phyloP scores from a whole-genome alignment of 1,140 invertebrate genomes.

The Ruditapes philippinarum region DNA sequence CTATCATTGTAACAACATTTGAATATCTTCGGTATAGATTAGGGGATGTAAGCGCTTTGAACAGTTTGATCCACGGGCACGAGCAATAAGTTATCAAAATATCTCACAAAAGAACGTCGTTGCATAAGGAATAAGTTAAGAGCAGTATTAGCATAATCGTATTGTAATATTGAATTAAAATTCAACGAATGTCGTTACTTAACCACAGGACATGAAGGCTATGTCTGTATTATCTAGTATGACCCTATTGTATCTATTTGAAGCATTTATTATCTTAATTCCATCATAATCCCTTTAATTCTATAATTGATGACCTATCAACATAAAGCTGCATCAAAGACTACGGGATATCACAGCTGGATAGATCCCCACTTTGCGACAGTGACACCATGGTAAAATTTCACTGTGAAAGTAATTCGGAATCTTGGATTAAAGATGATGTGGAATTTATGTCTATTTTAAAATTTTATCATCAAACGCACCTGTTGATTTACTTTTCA shows the following conservation, averaged over 20 bases:
- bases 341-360: not conserved
- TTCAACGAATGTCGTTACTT: not conserved
- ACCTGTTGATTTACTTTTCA: conserved; percentile 16
- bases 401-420: not conserved
- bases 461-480: conserved; percentile 9
- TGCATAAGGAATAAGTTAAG: too few relatives aligned
- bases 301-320: conserved; percentile 36
- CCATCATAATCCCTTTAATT: not conserved
- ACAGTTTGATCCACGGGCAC: too few relatives aligned
- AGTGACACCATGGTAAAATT: conserved; percentile 4
- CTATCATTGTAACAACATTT: too few relatives aligned
- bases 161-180: too few relatives aligned
- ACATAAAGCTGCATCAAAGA: not conserved
- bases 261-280: not conserved
- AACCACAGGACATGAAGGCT: not conserved
- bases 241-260: not conserved
- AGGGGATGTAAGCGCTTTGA: too few relatives aligned
- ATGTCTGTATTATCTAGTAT: not conserved
- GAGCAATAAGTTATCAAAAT: too few relatives aligned
- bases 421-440: not conserved
- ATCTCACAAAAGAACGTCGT: too few relatives aligned
- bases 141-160: too few relatives aligned
- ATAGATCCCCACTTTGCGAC: conserved; percentile 1
- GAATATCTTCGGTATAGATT: too few relatives aligned
- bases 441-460: not conserved